A percentile compares a stretch with the other conserved stretches of the same genome.
phyloP scores from a whole-genome alignment of 92 coral and sea anemone species.

The Epizoanthus ramosus region DNA sequence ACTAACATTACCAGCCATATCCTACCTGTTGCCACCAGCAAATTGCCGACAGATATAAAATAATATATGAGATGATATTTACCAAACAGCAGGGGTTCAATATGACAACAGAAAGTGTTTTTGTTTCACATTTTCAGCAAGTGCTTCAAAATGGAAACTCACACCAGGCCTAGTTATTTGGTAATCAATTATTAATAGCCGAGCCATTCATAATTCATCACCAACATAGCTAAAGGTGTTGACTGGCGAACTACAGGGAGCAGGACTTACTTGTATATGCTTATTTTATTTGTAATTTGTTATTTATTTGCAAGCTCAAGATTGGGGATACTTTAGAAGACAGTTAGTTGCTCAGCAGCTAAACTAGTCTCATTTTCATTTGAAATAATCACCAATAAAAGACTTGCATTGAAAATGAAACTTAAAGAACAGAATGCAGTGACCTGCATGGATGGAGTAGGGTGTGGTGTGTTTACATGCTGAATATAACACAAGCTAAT shows the following conservation, averaged over 20 bases:
- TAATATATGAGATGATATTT: neutral
- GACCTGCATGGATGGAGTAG: neutral
- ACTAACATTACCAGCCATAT: neutral
- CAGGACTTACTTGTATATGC: neutral
- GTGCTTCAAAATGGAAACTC: conserved; percentile 33
- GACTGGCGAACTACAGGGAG: neutral
- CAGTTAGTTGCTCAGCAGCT: neutral
- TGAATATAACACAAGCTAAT: neutral
- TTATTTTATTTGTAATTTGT: neutral
- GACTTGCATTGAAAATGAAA: neutral
- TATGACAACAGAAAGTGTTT: neutral
- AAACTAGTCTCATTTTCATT: neutral
- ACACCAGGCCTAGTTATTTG: conserved; percentile 20
- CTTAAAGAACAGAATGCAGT: too few species aligned
- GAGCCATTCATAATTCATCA: conserved; percentile 16
- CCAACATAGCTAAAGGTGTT: neutral
- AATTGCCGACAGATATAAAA: neutral
- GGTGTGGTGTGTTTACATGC: conserved; percentile 35
- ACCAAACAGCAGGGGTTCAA: conserved; percentile 1
- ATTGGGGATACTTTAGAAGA: neutral
- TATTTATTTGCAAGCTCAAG: neutral
- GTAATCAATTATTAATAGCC: conserved; percentile 35
- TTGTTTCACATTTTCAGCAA: conserved; percentile 6
- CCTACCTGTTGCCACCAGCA: conserved; percentile 30
- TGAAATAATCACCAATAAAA: neutral